Evolutionary conservation across 1,140 invertebrate species (phyloP), one percentile per base, ranked within the genome.

Genomic region (Hermatobates lingyangjiaoensis): DNA sequence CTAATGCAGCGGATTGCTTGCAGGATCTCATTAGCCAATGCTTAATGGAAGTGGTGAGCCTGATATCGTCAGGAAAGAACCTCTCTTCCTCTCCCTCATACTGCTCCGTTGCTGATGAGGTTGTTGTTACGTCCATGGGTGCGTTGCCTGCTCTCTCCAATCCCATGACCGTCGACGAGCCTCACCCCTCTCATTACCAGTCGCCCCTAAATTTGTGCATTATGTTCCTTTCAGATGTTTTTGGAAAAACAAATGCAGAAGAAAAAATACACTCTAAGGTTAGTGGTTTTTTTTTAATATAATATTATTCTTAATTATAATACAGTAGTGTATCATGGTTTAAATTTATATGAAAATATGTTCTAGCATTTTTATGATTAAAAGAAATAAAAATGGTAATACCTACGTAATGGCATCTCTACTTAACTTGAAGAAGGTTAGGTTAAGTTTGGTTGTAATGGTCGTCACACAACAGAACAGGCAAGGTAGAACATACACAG

Each of bases 261-360:
- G 79, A 81, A 61, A 69, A 74, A 57, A 78, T 79, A 63, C 69
- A 81, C 62, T 80, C 83, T 21, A 88, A 86, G 71, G 76, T 77
- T 59, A 57, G 55, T 45, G 34, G 14, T 50, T 25, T n/a, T n/a
- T n/a, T n/a, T n/a, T n/a, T n/a, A n/a, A n/a, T n/a, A n/a, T n/a
- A n/a, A n/a, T n/a, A n/a, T n/a, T n/a, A n/a, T n/a, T n/a, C n/a
- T n/a, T n/a, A n/a, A n/a, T n/a, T n/a, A n/a, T n/a, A n/a, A n/a
- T n/a, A n/a, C n/a, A n/a, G n/a, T n/a, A n/a, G n/a, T n/a, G n/a
- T n/a, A n/a, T n/a, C n/a, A n/a, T n/a, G n/a, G n/a, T n/a, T n/a
- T n/a, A n/a, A n/a, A n/a, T n/a, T n/a, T n/a, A n/a, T n/a, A n/a
- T n/a, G n/a, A n/a, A n/a, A n/a, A n/a, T n/a, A n/a, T n/a, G n/a